Evolutionary conservation across 2,797 vertebrate genomes (phyloP), one percentile per base, ranked within the genome.

Genomic region (Hipposideros larvatus): DNA sequence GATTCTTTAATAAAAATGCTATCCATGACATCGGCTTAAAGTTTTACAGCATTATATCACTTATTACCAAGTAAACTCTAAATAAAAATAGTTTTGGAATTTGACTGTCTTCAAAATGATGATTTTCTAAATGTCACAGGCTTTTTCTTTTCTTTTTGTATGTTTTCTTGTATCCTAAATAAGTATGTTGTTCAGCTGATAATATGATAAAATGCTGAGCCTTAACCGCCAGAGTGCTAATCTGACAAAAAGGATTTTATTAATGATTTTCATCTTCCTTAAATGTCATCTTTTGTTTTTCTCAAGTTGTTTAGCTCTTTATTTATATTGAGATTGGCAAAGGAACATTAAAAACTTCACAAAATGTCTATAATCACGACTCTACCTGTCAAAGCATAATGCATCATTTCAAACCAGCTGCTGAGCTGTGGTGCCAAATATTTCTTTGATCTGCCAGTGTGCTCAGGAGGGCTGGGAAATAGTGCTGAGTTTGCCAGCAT

Each of bases 21-120:
- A 93, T 78, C 53, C 59, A 37, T 59, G 68, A 82, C 7, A 71
- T 13, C 82, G 70, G 71, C 24, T 95, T 96, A 87, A 91, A 41
- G 43, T 93, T 97, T 96, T 28, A 95, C 22, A 77, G 37, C 15
- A 70, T 16, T 78, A 31, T 6, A 31, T 96, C 10, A 95, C 51
- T 90, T 86, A 92, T 95, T 96, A 94, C 48, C 51, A 65, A 70
- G 66, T 90, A 91, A 95, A 74, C 24, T 65, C 15, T 34, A 78
- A 86, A 48, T 13, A 53, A 75, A 8, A 59, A 59, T 53, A 70
- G 10, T 18, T 48, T 18, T 89, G 19, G 61, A 83, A 82, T 89
- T 37, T 83, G 53, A 68, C 43, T 89, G 43, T 53, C 7, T 80
- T 86, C 34, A 89, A 41, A 93, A 75, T 57, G 82, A 51, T 53